Conservation (phyloP, 1,140 invertebrate species). For the Nephotettix cincticeps region DNA sequence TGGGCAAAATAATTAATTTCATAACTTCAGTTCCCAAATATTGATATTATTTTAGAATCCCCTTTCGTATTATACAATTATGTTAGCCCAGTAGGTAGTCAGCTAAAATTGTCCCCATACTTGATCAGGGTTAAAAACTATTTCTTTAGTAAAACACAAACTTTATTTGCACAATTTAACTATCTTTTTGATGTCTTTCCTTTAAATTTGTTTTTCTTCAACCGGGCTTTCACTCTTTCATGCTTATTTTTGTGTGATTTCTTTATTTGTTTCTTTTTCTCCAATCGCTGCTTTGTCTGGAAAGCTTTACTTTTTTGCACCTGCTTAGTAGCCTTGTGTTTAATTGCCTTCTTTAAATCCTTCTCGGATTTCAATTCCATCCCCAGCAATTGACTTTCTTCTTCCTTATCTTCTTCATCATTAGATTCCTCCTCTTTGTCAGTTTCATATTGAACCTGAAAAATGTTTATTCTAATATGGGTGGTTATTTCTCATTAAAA, state of each 20-base stretch:
- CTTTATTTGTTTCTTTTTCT: slow-evolving; percentile 45
- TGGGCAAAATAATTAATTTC: too few relatives aligned
- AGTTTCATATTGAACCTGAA: slow-evolving; percentile 46
- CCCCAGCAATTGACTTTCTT: slow-evolving; percentile 54
- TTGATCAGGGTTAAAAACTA: too few relatives aligned
- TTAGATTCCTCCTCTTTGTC: slow-evolving; percentile 46
- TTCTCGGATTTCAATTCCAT: slow-evolving; percentile 62
- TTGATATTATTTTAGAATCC: too few relatives aligned
- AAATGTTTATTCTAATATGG: too few relatives aligned
- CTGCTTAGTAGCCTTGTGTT: slow-evolving; percentile 64
- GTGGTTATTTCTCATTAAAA: too few relatives aligned
- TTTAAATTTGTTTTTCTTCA: slow-evolving; percentile 32
- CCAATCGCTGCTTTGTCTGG: slow-evolving; percentile 67
- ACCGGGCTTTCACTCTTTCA: not conserved
- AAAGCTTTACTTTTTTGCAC: slow-evolving; percentile 72
- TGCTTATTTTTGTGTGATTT: slow-evolving; percentile 35
- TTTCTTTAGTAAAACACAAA: too few relatives aligned
- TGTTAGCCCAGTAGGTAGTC: too few relatives aligned
- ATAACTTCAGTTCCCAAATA: too few relatives aligned
- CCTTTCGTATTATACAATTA: too few relatives aligned
- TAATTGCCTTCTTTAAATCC: slow-evolving; percentile 63
- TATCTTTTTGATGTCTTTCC: slow-evolving; percentile 24
- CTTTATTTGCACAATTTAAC: not conserved
- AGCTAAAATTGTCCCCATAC: too few relatives aligned
- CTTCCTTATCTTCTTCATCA: slow-evolving; percentile 42